These are phyloP conservation scores for human (Homo sapiens) DNA, from an alignment of 2,113 vertebrate species.

Conservation along the genomic window GRCh38 chr13:90609501-90610000, in stretches of 20 bases:
- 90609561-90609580: neutral
- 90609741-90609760: neutral
- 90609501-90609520: neutral
- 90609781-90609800: neutral
- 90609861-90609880: neutral
- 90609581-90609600: neutral
- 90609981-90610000: neutral
- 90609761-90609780: neutral
- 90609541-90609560: neutral
- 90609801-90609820: neutral
- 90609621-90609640: neutral
- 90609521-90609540: neutral
- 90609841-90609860: neutral
- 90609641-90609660: neutral
- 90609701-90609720: neutral
- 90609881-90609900: neutral
- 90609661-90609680: neutral
- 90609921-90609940: neutral
- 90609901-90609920: neutral
- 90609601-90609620: neutral
- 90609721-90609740: neutral
- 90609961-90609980: neutral
- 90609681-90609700: neutral
- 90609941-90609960: neutral
- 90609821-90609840: accelerated